Evolutionary conservation across 2,113 vertebrate genomes (phyloP).

Genomic region (Plotosus lineatus): DNA sequence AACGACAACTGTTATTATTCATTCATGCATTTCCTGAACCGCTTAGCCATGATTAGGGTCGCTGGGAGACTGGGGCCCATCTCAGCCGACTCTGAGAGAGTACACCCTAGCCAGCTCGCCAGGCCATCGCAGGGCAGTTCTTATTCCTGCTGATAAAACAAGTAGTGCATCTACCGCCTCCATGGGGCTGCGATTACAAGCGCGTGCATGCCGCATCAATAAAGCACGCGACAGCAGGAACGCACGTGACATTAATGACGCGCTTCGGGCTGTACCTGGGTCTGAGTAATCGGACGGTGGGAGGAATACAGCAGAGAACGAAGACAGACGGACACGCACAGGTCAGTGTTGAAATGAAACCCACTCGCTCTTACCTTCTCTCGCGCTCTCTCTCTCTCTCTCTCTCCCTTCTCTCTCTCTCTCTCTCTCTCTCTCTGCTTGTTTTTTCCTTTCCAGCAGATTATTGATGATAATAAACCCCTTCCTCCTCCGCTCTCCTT

Average conservation of each 20-base stretch:
- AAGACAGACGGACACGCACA: background rate
- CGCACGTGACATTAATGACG: background rate
- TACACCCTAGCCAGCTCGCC: too few relatives aligned
- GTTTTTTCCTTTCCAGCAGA: background rate
- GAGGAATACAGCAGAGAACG: background rate
- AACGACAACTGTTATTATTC: too few relatives aligned
- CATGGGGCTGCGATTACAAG: background rate
- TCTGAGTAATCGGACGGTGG: background rate
- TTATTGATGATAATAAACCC: background rate
- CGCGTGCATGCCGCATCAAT: background rate
- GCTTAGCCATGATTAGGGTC: too few relatives aligned
- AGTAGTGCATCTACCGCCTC: background rate
- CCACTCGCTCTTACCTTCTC: background rate
- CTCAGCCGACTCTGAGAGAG: too few relatives aligned
- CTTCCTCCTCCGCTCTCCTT: background rate
- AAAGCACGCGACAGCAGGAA: background rate
- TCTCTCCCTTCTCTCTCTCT: background rate
- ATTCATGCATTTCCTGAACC: too few relatives aligned
- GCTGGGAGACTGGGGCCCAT: too few relatives aligned
- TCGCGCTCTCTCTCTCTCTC: background rate
- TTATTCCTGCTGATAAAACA: background rate
- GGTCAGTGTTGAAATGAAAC: background rate
- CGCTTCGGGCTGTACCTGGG: conserved; percentile 8
- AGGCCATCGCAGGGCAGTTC: too few relatives aligned
- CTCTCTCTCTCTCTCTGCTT: background rate